Evolutionary conservation across 2,888 invertebrate genomes (phyloP), one percentile per base, ranked within the genome.

Genomic region (Epinotia nisella): DNA sequence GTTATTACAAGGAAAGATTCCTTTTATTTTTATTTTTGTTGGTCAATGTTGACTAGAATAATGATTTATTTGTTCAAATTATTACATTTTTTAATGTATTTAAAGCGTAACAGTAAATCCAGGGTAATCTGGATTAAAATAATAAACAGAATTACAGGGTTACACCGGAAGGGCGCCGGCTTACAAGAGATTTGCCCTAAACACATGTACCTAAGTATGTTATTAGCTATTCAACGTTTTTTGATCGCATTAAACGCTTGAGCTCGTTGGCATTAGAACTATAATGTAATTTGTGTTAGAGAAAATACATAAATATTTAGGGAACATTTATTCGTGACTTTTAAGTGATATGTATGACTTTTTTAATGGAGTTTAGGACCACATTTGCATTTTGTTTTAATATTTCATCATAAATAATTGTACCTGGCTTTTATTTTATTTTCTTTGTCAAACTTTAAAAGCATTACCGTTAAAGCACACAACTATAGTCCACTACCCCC

Each of bases 181-280:
- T 71, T 67, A 67, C n/a, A 29, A 45, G 60, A 67, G 66, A 71
- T 66, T 71, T 66, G 29, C 53, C 29, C 21, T 19, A 24, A 71
- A 71, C 71, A 59, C 71, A 66, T 65, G 71, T 67, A n/a, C n/a
- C n/a, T n/a, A 66, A 66, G 66, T 55, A 66, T 39, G 66, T 71
- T 60, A 71, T 66, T 71, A 60, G 53, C 29, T 35, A 61, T 69
- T 69, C 61, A 60, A 41, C 21, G 65, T 56, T 19, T 66, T 71
- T 66, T 71, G 60, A 71, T 71, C 59, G 60, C 60, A 24, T 62
- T 70, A 56, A 53, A 13, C 19, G 53, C 64, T 65, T 35, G 19
- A 53, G 41, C 41, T 41, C 21, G 35, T n/a, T 9, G 39, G 19
- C 41, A 60, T 60, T 60, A 60, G 13, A 5, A 39, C 19, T 60